Evolutionary conservation across 92 coral and sea anemone species (phyloP), one percentile per base, ranked within the genome.

Genomic region (Montipora capitata): DNA sequence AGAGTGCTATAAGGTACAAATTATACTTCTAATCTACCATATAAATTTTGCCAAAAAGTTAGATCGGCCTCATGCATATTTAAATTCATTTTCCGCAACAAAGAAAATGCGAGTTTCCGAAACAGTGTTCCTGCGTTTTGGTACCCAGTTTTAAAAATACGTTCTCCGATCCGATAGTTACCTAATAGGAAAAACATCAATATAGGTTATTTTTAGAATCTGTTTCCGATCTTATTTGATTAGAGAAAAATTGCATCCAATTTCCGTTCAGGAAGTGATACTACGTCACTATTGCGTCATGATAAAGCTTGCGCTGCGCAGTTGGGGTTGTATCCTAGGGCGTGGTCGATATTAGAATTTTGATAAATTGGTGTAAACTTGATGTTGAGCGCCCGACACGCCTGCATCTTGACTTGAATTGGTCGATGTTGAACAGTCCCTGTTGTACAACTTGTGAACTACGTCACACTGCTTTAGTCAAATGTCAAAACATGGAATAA

Each of bases 201-300:
- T 39, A 57, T 3, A 42, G 12, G 17, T 45, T 68, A 8, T 59
- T 40, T 35, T 43, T 10, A 13, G 61, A 82, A 70, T 58, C 70
- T 10, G 18, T 72, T 43, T 27, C 16, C 45, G 59, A 56, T 44
- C 8, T n/a, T 44, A 41, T 56, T 17, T 44, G 43, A 67, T 73
- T 42, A 5, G 6, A 35, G n/a, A 72, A 42, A 16, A 16, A 58
- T 43, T 48, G 45, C 20, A 12, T 43, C 62, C 49, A 13, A 83
- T 83, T 83, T 83, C 87, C 87, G 71, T 35, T 61, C 72, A 83
- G 87, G 87, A 72, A 83, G 71, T 7, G 72, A 83, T 17, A 11
- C 12, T 40, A 63, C 87, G 87, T 83, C 87, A 83, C 16, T 52
- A 5, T 14, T 57, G 49, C 79, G 87, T 83, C 87, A 59, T 39